Conservation (phyloP, 1,140 invertebrate species). For the Panagrolaimus sp. region DNA sequence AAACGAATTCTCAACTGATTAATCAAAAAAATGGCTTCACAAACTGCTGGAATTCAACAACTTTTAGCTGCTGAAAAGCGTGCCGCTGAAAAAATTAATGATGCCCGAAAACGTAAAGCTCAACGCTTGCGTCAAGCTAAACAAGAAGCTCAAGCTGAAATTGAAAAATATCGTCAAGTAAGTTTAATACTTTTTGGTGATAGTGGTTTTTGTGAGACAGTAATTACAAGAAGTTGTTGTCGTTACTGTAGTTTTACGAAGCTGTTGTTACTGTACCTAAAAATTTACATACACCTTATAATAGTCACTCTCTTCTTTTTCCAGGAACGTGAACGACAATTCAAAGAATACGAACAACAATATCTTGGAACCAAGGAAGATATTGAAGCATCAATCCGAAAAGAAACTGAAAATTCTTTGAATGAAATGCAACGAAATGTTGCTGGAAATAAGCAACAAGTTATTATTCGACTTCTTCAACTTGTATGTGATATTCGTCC, state of each 20-base stretch:
- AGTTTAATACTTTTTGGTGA: conserved; percentile 60
- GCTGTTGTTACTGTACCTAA: not conserved
- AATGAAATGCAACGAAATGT: conserved; percentile 51
- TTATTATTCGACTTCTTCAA: conserved; percentile 75
- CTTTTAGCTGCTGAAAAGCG: conserved; percentile 92
- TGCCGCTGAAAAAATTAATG: conserved; percentile 94
- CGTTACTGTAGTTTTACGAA: not conserved
- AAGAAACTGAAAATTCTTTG: conserved; percentile 49
- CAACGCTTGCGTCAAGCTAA: conserved; percentile 96
- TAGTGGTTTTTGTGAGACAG: too few relatives aligned
- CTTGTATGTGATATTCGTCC: conserved; percentile 82
- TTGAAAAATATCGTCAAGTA: conserved; percentile 91
- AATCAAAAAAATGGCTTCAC: conserved; percentile 79
- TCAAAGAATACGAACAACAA: conserved; percentile 57
- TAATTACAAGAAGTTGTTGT: too few relatives aligned
- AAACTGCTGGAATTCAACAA: conserved; percentile 97
- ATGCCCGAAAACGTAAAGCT: conserved; percentile 95
- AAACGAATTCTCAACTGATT: too few relatives aligned
- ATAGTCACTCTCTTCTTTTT: conserved; percentile 17
- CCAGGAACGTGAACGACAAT: conserved; percentile 57
- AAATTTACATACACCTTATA: conserved; percentile 1
- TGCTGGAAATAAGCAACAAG: conserved; percentile 60
- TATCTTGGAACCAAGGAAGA: conserved; percentile 59
- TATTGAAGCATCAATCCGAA: conserved; percentile 49
- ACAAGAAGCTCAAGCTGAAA: conserved; percentile 96